phyloP scores from a whole-genome alignment of 2,113 vertebrate species.

The Platysternon megacephalum region DNA sequence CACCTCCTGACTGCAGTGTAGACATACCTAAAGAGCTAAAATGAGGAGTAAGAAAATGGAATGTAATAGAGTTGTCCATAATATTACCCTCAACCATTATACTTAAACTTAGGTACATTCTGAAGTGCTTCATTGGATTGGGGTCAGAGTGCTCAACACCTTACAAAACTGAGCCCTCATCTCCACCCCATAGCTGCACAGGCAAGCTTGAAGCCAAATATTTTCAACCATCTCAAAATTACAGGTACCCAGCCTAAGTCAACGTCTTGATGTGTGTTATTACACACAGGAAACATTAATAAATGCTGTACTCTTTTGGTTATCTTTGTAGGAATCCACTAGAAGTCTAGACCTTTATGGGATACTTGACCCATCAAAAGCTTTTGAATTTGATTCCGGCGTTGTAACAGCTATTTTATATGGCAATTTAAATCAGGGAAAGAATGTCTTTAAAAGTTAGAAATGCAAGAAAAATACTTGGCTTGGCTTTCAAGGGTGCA shows the following conservation, averaged over 20 bases:
- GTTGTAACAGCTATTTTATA: background rate
- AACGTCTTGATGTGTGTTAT: background rate
- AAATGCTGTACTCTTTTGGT: background rate
- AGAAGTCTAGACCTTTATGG: background rate
- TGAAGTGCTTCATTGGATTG: background rate
- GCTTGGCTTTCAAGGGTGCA: background rate
- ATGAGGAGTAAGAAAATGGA: background rate
- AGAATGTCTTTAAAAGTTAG: background rate
- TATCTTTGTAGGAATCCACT: background rate
- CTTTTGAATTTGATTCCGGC: background rate
- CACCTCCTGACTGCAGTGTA: background rate
- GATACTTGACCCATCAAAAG: background rate
- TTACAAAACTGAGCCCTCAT: background rate
- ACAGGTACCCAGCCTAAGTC: background rate
- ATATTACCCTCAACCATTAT: background rate
- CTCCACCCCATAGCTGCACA: background rate
- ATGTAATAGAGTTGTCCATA: background rate
- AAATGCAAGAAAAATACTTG: background rate
- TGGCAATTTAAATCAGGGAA: background rate
- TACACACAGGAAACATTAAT: background rate
- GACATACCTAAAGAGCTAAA: background rate
- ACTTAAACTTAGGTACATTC: background rate
- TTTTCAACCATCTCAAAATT: background rate
- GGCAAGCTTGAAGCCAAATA: background rate
- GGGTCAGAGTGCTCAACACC: background rate